phyloP scores from a whole-genome alignment of 1,140 invertebrate species.

The Steinernema khuongi region DNA sequence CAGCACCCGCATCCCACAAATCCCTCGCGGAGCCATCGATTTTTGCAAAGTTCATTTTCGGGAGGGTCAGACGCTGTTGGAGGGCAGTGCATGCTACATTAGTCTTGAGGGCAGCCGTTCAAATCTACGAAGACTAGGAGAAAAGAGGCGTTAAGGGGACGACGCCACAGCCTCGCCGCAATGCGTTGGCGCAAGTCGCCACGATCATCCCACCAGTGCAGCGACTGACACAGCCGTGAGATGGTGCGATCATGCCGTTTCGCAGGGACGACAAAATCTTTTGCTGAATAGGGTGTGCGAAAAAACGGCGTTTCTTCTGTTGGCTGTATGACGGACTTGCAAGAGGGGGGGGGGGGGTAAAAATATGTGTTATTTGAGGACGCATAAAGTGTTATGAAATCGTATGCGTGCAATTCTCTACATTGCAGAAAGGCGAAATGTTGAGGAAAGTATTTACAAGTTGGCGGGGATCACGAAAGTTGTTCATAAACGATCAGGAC shows the following conservation, averaged over 20 bases:
- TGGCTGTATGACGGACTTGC: too few species aligned
- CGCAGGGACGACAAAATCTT: background rate
- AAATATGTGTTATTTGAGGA: too few species aligned
- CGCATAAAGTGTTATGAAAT: too few species aligned
- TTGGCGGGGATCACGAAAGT: too few species aligned
- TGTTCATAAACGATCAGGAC: too few species aligned
- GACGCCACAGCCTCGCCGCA: background rate
- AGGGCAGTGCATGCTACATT: background rate
- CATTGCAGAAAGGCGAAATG: too few species aligned
- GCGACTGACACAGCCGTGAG: background rate
- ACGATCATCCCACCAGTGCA: background rate
- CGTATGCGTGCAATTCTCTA: too few species aligned
- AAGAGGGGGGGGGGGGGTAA: too few species aligned
- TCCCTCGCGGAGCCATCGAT: background rate
- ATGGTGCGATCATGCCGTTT: conserved; percentile 9
- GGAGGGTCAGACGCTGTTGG: background rate
- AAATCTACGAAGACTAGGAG: background rate
- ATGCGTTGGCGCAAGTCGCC: background rate
- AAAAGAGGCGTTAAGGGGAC: background rate
- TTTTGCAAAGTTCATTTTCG: background rate
- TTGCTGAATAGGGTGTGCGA: too few species aligned
- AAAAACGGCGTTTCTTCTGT: too few species aligned
- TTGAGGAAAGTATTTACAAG: too few species aligned
- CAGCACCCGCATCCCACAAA: background rate
- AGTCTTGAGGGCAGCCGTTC: background rate